Percentiles rank a stretch among this genome's conserved stretches.
Conservation (phyloP, 2,113 vertebrate species). For the Bolborhynchus lineola region DNA sequence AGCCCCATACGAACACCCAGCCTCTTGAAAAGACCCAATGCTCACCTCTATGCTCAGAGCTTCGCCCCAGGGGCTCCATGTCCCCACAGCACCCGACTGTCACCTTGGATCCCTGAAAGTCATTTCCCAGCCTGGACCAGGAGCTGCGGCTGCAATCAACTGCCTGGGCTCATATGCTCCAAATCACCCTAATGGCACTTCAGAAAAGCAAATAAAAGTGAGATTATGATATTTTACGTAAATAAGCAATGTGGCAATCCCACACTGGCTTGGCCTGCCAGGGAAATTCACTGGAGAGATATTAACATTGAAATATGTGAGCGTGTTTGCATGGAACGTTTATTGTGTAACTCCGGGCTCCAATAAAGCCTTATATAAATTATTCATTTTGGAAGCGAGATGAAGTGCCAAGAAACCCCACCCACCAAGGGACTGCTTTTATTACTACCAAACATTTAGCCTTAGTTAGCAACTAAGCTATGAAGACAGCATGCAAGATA, state of each 20-base stretch:
- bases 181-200: constrained; percentile 41
- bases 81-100: background rate
- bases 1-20: background rate
- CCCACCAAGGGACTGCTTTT: constrained; percentile 35
- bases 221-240: constrained; percentile 71
- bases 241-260: constrained; percentile 69
- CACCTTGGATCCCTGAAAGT: background rate
- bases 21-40: background rate
- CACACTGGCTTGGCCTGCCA: constrained; percentile 63
- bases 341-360: constrained; percentile 63
- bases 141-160: constrained; percentile 20
- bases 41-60: background rate
- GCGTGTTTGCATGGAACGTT: constrained; percentile 64
- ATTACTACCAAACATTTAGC: background rate
- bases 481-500: background rate
- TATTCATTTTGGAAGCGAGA: constrained; percentile 68
- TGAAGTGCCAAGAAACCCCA: constrained; percentile 44
- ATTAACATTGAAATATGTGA: constrained; percentile 62
- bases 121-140: background rate
- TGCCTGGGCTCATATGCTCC: constrained; percentile 14
- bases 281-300: constrained; percentile 62
- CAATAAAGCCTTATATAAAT: constrained; percentile 67
- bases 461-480: background rate
- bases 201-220: constrained; percentile 69
- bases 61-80: background rate